Evolutionary conservation across 1,140 invertebrate species (phyloP), one percentile per base, ranked within the genome.

Genomic region (Drosophila ananassae): DNA sequence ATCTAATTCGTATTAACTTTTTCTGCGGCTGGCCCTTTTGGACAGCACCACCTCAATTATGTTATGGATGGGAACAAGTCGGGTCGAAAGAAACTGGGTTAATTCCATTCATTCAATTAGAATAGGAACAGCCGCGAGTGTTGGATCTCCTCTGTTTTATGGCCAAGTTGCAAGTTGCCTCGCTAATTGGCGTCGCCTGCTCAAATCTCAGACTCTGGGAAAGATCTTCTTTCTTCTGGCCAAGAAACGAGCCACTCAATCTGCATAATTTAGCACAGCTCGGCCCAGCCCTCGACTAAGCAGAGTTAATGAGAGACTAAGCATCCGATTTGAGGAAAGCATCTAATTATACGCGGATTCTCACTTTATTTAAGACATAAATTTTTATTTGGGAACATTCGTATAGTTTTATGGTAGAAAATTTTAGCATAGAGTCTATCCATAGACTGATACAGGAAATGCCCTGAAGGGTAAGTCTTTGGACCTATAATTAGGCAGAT

Each of bases 21-120:
- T 72, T 60, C 58, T 51, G 12, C 13, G 58, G 28, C 56, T 50
- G 47, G 3, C 53, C 8, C 57, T 24, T 24, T 66, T 51, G 61
- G 39, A 22, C 71, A 58, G 63, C 59, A 61, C 62, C 59, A 61
- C 55, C 67, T 64, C 63, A 73, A 82, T 87, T 87, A 89, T 78
- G 17, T 10, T 10, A 34, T 34, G 39, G 67, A 62, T 79, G 56
- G 77, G 79, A 73, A 78, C 62, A 58, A 79, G 52, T 79, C 55
- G 77, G 57, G 41, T 52, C 59, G 63, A 51, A 44, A 10, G 67
- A 76, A 89, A 79, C 60, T 89, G 58, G 83, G 83, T 89, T 89
- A 89, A 89, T 89, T 73, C 73, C 75, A 89, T 89, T 89, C 83
- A 89, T 89, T 89, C 83, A 89, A 89, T 89, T 89, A 89, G 83